Base-by-base conservation (phyloP, 2,797 vertebrate species). In the Epinephelus coioides region DNA sequence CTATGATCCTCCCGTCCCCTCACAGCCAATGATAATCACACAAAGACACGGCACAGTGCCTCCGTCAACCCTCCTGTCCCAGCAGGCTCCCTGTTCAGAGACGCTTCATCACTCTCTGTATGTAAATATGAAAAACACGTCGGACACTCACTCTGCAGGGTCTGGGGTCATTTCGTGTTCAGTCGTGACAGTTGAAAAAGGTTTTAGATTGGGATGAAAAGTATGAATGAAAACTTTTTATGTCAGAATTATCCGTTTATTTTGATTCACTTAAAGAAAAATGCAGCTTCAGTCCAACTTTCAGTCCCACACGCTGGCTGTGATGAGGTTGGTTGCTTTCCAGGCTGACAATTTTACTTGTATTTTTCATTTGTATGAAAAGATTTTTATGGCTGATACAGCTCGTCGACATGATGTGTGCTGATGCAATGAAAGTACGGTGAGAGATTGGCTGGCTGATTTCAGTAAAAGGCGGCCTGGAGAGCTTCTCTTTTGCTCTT, bases 1-100 rank as follows among this genome's bases (percentile, higher is more conserved):
- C 81, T 88, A 76, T 81, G 83, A 89, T 64, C 25, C 78, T 63
- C 54, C 47, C 61, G n/a, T 47, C 66, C 77, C 76, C 78, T 63
- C 80, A 89, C 85, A 82, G 86, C 82, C 73, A 67, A 83, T 73
- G 89, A 92, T 91, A 93, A 90, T 92, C 88, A 87, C 83, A 86
- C 83, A 91, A 78, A 86, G 89, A 91, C 81, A 79, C 27, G 81
- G 86, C 76, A 76, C 88, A 67, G 80, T 79, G 81, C 88, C 87
- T 79, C 84, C 38, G 47, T 73, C 76, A 73, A 25, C 76, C 82
- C 81, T 81, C 74, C 78, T 66, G 81, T 75, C 84, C 69, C 73
- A 63, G 61, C 78, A 73, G 84, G 68, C 65, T 75, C 82, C 76
- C 81, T 75, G 79, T 70, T 69, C 69, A 68, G 69, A 86, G 73